phyloP scores from a whole-genome alignment of 1,140 invertebrate genomes.

The Lucilia sericata region DNA sequence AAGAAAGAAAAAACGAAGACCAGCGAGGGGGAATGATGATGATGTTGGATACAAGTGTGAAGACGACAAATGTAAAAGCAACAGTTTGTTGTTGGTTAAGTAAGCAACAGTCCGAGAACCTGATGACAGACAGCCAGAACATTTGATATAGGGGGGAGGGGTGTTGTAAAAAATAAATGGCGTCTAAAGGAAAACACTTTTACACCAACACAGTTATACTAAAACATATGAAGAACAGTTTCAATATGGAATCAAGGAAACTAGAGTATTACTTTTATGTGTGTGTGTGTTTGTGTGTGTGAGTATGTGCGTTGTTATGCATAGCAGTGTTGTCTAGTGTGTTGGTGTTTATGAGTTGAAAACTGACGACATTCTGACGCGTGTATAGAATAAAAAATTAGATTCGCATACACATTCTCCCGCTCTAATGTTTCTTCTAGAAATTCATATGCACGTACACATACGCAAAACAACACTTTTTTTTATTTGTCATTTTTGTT shows the following conservation, averaged over 20 bases:
- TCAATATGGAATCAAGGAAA: background rate
- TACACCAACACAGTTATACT: background rate
- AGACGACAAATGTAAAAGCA: background rate
- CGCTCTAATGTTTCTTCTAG: too few relatives aligned
- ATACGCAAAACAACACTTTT: background rate
- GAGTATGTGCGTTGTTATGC: background rate
- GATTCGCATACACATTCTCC: background rate
- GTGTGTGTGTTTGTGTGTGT: too few relatives aligned
- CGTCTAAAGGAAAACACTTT: background rate
- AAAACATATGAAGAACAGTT: too few relatives aligned
- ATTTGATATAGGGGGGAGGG: background rate
- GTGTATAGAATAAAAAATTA: constrained; percentile 36
- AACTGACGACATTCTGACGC: constrained; percentile 39
- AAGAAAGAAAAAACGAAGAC: background rate
- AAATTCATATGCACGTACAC: too few relatives aligned
- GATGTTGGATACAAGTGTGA: background rate
- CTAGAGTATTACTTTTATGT: background rate
- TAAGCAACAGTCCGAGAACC: constrained; percentile 27
- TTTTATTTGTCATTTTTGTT: background rate
- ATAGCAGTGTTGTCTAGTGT: too few relatives aligned
- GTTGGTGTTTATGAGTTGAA: background rate
- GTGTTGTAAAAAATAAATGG: background rate
- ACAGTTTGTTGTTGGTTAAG: constrained; percentile 22
- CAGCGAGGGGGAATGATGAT: background rate
- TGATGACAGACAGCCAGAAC: background rate